phyloP scores from a whole-genome alignment of 2,797 vertebrate species.

The Gymnoscopelus microlampas region DNA sequence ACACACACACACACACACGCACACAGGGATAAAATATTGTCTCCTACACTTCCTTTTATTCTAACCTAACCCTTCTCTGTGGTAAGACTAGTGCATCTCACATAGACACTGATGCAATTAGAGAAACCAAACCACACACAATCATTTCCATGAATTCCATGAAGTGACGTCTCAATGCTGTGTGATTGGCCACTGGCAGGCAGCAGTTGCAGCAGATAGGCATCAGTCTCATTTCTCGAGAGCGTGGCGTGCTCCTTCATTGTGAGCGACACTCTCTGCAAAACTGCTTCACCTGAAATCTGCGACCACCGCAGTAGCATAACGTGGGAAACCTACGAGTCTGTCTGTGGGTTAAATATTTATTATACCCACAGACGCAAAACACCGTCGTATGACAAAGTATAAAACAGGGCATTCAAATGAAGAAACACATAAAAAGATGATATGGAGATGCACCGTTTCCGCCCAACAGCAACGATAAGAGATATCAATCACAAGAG shows the following conservation, averaged over 20 bases:
- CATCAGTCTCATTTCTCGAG: constrained; percentile 74
- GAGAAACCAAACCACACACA: constrained; percentile 68
- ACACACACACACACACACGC: constrained; percentile 22
- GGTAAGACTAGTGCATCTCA: constrained; percentile 74
- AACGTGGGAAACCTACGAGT: too few species aligned
- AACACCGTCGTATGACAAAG: too few species aligned
- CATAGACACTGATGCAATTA: constrained; percentile 65
- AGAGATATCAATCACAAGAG: constrained; percentile 40
- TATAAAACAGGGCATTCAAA: too few species aligned
- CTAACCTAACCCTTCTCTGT: constrained; percentile 56
- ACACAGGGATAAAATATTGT: constrained; percentile 51
- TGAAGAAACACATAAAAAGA: too few species aligned
- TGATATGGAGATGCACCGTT: too few species aligned
- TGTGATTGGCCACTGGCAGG: constrained; percentile 76
- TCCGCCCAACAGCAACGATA: too few species aligned
- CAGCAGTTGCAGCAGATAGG: constrained; percentile 54
- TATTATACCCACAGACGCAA: too few species aligned
- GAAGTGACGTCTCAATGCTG: constrained; percentile 76
- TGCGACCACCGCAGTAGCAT: constrained; percentile 48
- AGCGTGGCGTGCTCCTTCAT: constrained; percentile 57
- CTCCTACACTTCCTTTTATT: constrained; percentile 80
- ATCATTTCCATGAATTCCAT: constrained; percentile 85
- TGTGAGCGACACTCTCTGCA: constrained; percentile 50
- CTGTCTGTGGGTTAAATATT: too few species aligned
- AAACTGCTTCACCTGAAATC: constrained; percentile 47